Base-by-base conservation (phyloP, 2,888 invertebrate species). In the Thera obeliscata region DNA sequence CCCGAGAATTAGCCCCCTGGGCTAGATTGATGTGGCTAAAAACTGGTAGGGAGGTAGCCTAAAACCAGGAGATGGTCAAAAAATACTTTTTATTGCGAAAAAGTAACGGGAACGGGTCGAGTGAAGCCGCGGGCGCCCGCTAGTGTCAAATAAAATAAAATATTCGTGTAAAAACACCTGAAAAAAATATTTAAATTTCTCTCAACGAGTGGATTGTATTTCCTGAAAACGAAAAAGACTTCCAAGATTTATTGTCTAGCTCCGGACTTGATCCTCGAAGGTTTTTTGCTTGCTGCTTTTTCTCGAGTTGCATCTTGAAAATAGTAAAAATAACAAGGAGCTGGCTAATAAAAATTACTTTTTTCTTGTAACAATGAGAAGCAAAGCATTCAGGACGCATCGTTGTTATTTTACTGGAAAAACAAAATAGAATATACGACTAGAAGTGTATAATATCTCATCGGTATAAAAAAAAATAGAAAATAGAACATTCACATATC, bases 211-310 rank as follows among this genome's bases (percentile, higher is more conserved):
- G 57, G n/a, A 58, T 66, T 55, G 63, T 46, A 63, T 43, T 67
- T 67, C 67, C 63, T 63, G 56, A 58, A 63, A 63, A 63, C 59
- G 63, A 56, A 49, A 62, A 66, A 59, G 67, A 60, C 54, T 63
- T 59, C 12, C 50, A 56, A 67, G 67, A 63, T 67, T 67, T 67
- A 67, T 67, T 56, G 56, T 60, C 59, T 56, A 56, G 67, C 56
- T 67, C 67, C 66, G 66, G 43, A 60, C 63, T 56, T 60, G 63
- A 67, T 63, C 67, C 60, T 63, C 55, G 43, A 50, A 58, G 54
- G 58, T 63, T 63, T 67, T 63, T 63, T 67, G 60, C 59, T 61
- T 57, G 46, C 50, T 60, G 50, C 56, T 50, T 58, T 41, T 62
- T 59, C 66, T 62, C 49, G 55, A 61, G 66, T 61, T 52, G 6